Evolutionary conservation across 2,113 vertebrate species (phyloP).

Genomic region (Bufo bufo): DNA sequence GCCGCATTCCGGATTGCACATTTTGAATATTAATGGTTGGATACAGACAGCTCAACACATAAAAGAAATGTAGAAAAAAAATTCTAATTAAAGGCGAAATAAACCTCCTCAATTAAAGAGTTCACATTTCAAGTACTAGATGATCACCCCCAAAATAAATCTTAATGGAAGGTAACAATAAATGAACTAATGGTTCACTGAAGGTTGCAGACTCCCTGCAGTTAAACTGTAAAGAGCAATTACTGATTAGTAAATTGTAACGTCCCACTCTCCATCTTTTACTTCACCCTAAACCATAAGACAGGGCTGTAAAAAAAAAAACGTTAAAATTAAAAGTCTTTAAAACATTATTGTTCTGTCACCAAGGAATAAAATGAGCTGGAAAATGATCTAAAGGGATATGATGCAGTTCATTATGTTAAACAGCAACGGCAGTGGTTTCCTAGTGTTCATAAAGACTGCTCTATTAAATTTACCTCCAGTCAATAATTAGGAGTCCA

Average conservation of each 20-base stretch:
- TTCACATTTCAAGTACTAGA: slow-evolving; percentile 48
- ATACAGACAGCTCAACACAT: slow-evolving; percentile 31
- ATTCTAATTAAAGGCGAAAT: slow-evolving; percentile 53
- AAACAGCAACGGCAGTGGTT: slow-evolving; percentile 86
- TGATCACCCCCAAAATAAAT: slow-evolving; percentile 51
- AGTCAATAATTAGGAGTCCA: slow-evolving; percentile 99
- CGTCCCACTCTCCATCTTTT: slow-evolving; percentile 55
- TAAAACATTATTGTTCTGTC: slow-evolving; percentile 84
- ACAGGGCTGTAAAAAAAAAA: slow-evolving; percentile 77
- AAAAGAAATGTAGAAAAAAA: slow-evolving; percentile 45
- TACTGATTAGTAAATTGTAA: slow-evolving; percentile 62
- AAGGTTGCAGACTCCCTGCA: slow-evolving; percentile 57
- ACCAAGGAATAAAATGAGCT: slow-evolving; percentile 86
- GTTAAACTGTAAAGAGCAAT: slow-evolving; percentile 72
- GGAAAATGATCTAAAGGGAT: slow-evolving; percentile 91
- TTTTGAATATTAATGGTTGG: slow-evolving; percentile 43
- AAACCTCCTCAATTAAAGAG: slow-evolving; percentile 55
- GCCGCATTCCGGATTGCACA: slow-evolving; percentile 21
- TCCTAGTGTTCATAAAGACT: slow-evolving; percentile 94
- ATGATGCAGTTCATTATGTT: slow-evolving; percentile 86
- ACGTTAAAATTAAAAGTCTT: slow-evolving; percentile 73
- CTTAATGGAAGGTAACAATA: slow-evolving; percentile 55
- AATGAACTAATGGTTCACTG: slow-evolving; percentile 56
- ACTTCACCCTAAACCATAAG: slow-evolving; percentile 67
- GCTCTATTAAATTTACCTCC: slow-evolving; percentile 97